Conservation (phyloP, 2,888 invertebrate genomes). For the Zygogramma bicolorata region DNA sequence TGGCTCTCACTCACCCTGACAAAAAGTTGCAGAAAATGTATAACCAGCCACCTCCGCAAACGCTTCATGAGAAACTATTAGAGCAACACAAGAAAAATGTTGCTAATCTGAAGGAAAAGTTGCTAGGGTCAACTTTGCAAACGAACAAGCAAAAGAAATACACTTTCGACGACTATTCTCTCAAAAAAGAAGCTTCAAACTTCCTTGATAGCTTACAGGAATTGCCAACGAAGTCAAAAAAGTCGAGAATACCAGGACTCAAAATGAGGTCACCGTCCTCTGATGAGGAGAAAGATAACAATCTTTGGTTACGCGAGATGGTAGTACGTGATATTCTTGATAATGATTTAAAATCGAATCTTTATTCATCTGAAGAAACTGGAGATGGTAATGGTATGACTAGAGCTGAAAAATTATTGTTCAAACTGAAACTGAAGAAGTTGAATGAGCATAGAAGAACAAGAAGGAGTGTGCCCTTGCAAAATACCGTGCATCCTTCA, state of each 20-base stretch:
- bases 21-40: slow-evolving; percentile 35
- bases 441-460: slow-evolving; percentile 44
- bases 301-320: slow-evolving; percentile 32
- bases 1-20: slow-evolving; percentile 41
- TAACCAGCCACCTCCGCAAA: slow-evolving; percentile 27
- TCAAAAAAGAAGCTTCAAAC: not conserved
- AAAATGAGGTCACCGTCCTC: not conserved
- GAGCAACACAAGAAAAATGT: slow-evolving; percentile 33
- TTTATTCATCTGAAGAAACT: slow-evolving; percentile 15
- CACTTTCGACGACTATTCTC: not conserved
- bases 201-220: slow-evolving; percentile 18
- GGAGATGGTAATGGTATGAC: too few relatives aligned
- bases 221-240: not conserved
- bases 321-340: slow-evolving; percentile 23
- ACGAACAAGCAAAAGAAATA: slow-evolving; percentile 1
- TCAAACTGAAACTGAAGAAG: slow-evolving; percentile 51
- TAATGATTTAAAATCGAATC: not conserved
- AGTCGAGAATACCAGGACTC: not conserved
- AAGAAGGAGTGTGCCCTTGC: slow-evolving; percentile 15
- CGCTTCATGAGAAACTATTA: slow-evolving; percentile 33
- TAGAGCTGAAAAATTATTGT: slow-evolving; percentile 27
- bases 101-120: slow-evolving; percentile 31
- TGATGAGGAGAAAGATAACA: not conserved
- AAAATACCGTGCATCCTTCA: too few relatives aligned
- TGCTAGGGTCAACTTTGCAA: slow-evolving; percentile 25